Evolutionary conservation across 2,888 invertebrate species (phyloP), one percentile per base, ranked within the genome.

Genomic region (Syritta pipiens): DNA sequence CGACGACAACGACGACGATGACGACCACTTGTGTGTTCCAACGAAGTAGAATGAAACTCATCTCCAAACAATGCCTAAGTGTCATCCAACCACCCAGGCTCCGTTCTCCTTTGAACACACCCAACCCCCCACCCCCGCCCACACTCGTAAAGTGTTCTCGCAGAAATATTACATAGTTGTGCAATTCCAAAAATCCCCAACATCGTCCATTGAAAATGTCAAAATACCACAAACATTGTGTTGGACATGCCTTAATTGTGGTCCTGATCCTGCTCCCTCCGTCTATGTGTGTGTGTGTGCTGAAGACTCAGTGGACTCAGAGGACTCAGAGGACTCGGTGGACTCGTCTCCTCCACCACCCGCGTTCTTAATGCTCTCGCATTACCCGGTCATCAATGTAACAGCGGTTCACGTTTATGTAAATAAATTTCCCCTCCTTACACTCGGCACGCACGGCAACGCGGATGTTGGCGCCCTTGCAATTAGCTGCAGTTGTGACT

Each of bases 181-280:
- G 49, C 51, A n/a, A 51, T 67, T 74, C 40, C 42, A 67, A 72
- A 72, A 60, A 57, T 37, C 26, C 74, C 19, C 57, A 67, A 35
- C 65, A 67, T 35, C 37, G 60, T 44, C 62, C 62, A 72, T 79
- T 72, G 79, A 72, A 72, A 79, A 81, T 81, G 81, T 81, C 75
- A 57, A 69, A 81, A 81, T 75, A 75, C 81, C 81, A 59, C 81
- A 81, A 81, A 81, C 81, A 81, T 65, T 81, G 75, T 81, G 81
- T 81, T 63, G 75, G 75, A 81, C 81, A 81, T 68, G 81, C 63
- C 72, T 74, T 79, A 72, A 79, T 79, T 79, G 79, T 79, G 79
- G 79, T 74, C 65, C 72, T 62, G 74, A 67, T 68, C 60, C 32
- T 46, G 35, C 12, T n/a, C n/a, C n/a, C n/a, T n/a, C n/a, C n/a